phyloP scores from a whole-genome alignment of 2,888 invertebrate genomes.

The Dorcus hopei region DNA sequence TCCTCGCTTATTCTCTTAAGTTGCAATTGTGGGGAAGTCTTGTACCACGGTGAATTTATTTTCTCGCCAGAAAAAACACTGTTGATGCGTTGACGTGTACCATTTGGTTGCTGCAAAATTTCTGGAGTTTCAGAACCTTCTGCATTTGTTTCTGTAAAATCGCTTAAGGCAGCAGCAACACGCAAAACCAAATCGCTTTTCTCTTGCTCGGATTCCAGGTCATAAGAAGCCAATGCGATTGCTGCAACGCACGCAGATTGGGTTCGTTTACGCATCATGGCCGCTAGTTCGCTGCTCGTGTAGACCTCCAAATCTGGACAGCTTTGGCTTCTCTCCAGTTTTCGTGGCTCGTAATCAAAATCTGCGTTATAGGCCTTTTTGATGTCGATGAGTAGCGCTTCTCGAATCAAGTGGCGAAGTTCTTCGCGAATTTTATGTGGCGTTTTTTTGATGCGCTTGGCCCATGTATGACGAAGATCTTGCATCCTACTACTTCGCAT shows the following conservation, averaged over 20 bases:
- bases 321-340: constrained; percentile 57
- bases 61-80: constrained; percentile 35
- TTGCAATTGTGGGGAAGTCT: constrained; percentile 60
- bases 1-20: constrained; percentile 51
- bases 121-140: constrained; percentile 36
- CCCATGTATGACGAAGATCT: constrained; percentile 71
- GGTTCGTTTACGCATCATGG: constrained; percentile 54
- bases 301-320: constrained; percentile 68
- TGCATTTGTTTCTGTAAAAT: constrained; percentile 51
- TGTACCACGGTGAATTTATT: constrained; percentile 63
- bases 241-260: constrained; percentile 59
- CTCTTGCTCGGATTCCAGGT: constrained; percentile 73
- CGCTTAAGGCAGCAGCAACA: constrained; percentile 74
- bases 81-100: constrained; percentile 42
- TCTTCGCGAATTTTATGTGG: constrained; percentile 68
- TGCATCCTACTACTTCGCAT: constrained; percentile 73
- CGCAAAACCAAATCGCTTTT: constrained; percentile 73
- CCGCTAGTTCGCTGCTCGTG: constrained; percentile 49
- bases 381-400: constrained; percentile 76
- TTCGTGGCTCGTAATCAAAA: constrained; percentile 47
- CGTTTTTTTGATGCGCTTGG: constrained; percentile 72
- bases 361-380: constrained; percentile 70
- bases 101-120: constrained; percentile 56
- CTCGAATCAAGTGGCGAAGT: constrained; percentile 48
- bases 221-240: constrained; percentile 55